Evolutionary conservation across 2,888 invertebrate species (phyloP).

Genomic region (Aphrophora alni): DNA sequence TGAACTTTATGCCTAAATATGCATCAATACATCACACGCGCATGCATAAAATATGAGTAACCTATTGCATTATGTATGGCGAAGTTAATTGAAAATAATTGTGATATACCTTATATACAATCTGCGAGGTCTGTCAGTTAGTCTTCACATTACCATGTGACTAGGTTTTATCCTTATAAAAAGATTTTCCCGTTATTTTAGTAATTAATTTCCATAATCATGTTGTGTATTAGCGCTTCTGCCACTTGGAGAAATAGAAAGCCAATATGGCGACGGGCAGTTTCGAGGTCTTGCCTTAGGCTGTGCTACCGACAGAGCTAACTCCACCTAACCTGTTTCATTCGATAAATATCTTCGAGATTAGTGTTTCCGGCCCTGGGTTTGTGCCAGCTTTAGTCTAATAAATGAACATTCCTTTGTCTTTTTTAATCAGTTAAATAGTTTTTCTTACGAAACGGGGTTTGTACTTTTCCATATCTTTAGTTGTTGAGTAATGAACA

Average conservation of each 20-base stretch:
- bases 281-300: background rate
- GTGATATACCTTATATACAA: background rate
- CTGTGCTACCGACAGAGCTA: background rate
- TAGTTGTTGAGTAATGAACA: too few species aligned
- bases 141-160: too few species aligned
- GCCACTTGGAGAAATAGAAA: background rate
- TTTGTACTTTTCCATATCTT: too few species aligned
- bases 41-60: background rate
- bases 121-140: too few species aligned
- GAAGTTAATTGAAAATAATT: background rate
- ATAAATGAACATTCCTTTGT: background rate
- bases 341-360: constrained; percentile 22
- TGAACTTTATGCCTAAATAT: constrained; percentile 1
- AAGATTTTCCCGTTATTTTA: background rate
- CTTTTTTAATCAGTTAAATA: constrained; percentile 1
- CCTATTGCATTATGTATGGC: background rate
- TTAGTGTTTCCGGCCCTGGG: constrained; percentile 32
- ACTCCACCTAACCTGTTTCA: background rate
- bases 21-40: constrained; percentile 1
- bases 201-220: background rate
- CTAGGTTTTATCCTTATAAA: too few species aligned
- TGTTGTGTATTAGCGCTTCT: background rate
- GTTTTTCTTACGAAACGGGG: background rate
- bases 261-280: constrained; percentile 17
- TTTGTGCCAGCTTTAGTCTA: background rate